A percentile compares a stretch with the other conserved stretches of the same genome.
Conservation (phyloP, 2,888 invertebrate species). For the Ophion ellenae region DNA sequence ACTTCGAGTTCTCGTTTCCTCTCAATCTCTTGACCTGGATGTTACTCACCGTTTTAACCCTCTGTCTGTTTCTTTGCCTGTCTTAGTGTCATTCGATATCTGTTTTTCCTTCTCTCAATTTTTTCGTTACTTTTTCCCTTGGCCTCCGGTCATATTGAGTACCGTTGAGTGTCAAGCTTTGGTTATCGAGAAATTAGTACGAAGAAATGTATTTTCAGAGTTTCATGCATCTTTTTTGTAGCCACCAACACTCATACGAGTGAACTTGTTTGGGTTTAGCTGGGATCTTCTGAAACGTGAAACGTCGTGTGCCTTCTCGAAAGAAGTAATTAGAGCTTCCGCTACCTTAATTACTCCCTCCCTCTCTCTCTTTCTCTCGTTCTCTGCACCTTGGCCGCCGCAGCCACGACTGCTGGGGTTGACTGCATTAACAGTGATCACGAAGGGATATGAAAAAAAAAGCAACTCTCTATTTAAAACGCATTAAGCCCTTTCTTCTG, state of each 20-base stretch:
- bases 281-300: conserved; percentile 48
- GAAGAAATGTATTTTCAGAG: not conserved
- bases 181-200: not conserved
- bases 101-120: not conserved
- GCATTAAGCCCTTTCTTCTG: conserved; percentile 62
- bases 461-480: conserved; percentile 60
- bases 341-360: not conserved
- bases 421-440: conserved; percentile 66
- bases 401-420: conserved; percentile 46
- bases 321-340: conserved; percentile 64
- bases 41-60: not conserved
- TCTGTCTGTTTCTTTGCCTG: not conserved
- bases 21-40: not conserved
- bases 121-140: not conserved
- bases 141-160: not conserved
- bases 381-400: not conserved
- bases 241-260: not conserved
- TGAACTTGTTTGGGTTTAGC: not conserved
- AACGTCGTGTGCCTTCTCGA: conserved; percentile 27
- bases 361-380: not conserved
- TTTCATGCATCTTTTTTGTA: not conserved
- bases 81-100: not conserved
- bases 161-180: not conserved
- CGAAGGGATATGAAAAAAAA: conserved; percentile 49
- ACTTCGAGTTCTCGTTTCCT: conserved; percentile 16